A percentile compares a stretch with the other conserved stretches of the same genome.
phyloP scores from a whole-genome alignment of 2,888 invertebrate genomes.

The Lamellibrachia columna region DNA sequence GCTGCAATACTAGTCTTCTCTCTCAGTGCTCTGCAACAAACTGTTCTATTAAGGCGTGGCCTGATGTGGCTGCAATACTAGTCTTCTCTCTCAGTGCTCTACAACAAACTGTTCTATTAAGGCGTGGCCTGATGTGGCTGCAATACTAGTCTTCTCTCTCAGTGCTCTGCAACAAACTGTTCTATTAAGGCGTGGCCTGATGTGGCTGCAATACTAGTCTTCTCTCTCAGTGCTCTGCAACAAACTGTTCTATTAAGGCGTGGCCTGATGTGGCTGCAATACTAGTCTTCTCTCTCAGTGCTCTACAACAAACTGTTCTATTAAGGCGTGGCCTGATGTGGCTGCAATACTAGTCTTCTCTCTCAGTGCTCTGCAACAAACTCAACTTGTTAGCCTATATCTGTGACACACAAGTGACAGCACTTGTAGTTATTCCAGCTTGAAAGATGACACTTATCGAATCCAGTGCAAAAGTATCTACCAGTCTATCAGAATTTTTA shows the following conservation, averaged over 20 bases:
- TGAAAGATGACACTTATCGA: too few relatives aligned
- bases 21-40: conserved; percentile 56
- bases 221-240: conserved; percentile 61
- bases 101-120: conserved; percentile 34
- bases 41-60: conserved; percentile 34
- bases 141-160: conserved; percentile 60
- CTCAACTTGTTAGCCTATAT: not conserved
- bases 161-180: conserved; percentile 55
- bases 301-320: conserved; percentile 49
- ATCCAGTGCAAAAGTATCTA: not conserved
- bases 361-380: conserved; percentile 56
- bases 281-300: conserved; percentile 61
- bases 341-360: conserved; percentile 61
- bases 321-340: conserved; percentile 47
- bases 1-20: conserved; percentile 61
- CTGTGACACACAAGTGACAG: not conserved
- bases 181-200: conserved; percentile 45
- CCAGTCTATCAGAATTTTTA: too few relatives aligned
- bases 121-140: conserved; percentile 51
- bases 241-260: conserved; percentile 30
- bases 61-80: conserved; percentile 56
- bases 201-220: conserved; percentile 59
- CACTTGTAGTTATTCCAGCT: not conserved
- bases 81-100: conserved; percentile 64
- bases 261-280: conserved; percentile 56